Percentiles rank a stretch among this genome's conserved stretches.
These are phyloP conservation scores for Aphidoletes aphidimyza DNA, from an alignment of 2,888 invertebrate species.

Conservation along the genomic window DNA sequence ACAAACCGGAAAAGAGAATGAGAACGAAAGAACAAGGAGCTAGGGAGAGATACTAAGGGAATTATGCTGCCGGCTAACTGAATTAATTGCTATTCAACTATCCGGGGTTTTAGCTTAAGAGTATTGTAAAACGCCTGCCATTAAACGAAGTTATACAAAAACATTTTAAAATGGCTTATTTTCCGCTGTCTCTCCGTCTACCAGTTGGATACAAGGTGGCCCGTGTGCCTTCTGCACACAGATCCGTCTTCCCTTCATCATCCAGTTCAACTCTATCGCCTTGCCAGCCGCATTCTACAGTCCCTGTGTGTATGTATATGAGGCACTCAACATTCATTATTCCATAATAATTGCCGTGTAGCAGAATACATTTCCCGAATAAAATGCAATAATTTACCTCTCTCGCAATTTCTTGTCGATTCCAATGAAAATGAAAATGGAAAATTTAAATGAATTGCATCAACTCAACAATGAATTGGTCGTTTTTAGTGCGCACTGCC, in stretches of 20 bases:
- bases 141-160: slow-evolving; percentile 33
- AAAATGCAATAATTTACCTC: slow-evolving; percentile 27
- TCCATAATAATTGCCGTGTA: slow-evolving; percentile 44
- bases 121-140: neutral
- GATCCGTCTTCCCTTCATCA: neutral
- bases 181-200: slow-evolving; percentile 14
- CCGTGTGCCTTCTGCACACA: too few relatives aligned
- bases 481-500: neutral
- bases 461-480: too few relatives aligned
- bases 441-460: neutral
- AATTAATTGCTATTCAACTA: slow-evolving; percentile 54
- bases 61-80: slow-evolving; percentile 45
- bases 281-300: neutral
- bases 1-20: neutral
- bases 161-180: slow-evolving; percentile 43
- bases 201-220: too few relatives aligned
- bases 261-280: neutral
- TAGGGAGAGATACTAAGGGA: neutral
- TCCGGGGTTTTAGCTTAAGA: neutral
- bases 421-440: neutral
- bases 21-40: neutral
- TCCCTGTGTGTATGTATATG: neutral
- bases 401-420: neutral
- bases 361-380: slow-evolving; percentile 28
- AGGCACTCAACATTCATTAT: slow-evolving; percentile 46